Base-by-base conservation (phyloP, 2,797 vertebrate species). In the Sebastiscus tertius region DNA sequence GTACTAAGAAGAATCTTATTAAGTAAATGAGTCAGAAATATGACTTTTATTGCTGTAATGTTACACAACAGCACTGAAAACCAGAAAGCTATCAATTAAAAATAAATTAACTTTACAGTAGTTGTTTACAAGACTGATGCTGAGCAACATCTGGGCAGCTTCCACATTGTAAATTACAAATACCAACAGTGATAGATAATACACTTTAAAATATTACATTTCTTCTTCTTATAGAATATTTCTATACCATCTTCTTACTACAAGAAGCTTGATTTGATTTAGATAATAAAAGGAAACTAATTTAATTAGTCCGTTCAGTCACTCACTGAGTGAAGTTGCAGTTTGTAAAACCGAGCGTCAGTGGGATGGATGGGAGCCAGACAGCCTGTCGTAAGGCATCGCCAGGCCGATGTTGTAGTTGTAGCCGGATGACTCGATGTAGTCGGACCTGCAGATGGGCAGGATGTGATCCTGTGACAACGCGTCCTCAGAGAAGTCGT, bases 401-500 rank as follows among this genome's bases (percentile, higher is more conserved):
- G 96, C 84, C 24, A 99, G 96, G 16, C 96, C 89, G 2, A 99
- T 97, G 95, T 98, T 98, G 89, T 98, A 99, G 95, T 92, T 98
- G 93, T 97, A 97, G 0, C 97, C 97, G 0, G 90, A 82, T 4
- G 91, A 78, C 69, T 96, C 93, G 0, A 61, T 84, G 66, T 97
- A 97, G 90, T 97, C 91, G 0, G 97, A 97, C 80, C 97, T 96
- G 94, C 98, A 99, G 90, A 99, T 96, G 27, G 98, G 97, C 12
- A 99, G 96, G 20, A 98, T 9, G 13, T 97, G 96, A 24, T 97
- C 96, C 26, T 88, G 95, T 1, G 96, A 89, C 82, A 94, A 20
- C 14, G 93, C 92, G 36, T 98, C 97, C 88, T 95, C 95, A 0
- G 97, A 97, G 91, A 99, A 99, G 82, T 98, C 97, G 0, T 99